Base-by-base conservation (phyloP, 2,797 vertebrate genomes). In the Naso thynnoides region DNA sequence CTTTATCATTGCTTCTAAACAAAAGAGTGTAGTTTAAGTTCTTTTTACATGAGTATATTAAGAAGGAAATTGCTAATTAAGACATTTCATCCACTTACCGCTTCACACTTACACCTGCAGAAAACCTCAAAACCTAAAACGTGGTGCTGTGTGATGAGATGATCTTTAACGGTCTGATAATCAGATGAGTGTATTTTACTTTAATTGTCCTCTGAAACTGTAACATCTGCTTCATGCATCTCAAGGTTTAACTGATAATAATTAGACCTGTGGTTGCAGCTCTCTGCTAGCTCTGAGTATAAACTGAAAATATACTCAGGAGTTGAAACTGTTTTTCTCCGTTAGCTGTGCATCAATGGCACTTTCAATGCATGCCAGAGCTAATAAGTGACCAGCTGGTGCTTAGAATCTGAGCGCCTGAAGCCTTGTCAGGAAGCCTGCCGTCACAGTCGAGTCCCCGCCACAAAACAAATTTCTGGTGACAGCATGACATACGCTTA, bases 321-420 rank as follows among this genome's bases (percentile, higher is more conserved):
- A 80, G 73, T 68, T 67, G 26, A 78, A 52, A 61, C 54, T 79
- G 72, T 84, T 86, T 88, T 80, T 82, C 79, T 83, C 74, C 70
- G 85, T 90, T 88, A 81, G 66, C 58, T 62, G 44, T 78, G 72
- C 78, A 81, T 89, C 76, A 80, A 72, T 81, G 85, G 70, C 76
- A 72, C 41, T 84, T 86, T 64, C 67, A 82, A 45, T 79, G 62
- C 74, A 76, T 68, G 83, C 81, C 88, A 83, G 69, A 82, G 75
- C 78, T 85, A 90, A 88, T 90, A 86, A 85, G 79, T 79, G 73
- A 87, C 85, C 89, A 88, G 83, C 86, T 87, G 89, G 65, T 81
- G 70, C 79, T 81, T 52, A 76, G 84, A 83, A 80, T 61, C 49
- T 27, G n/a, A 67, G 47, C 5, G 49, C 66, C 78, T 75, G 73